Evolutionary conservation across 2,888 invertebrate genomes (phyloP).

Genomic region (Tetranychus truncatus): DNA sequence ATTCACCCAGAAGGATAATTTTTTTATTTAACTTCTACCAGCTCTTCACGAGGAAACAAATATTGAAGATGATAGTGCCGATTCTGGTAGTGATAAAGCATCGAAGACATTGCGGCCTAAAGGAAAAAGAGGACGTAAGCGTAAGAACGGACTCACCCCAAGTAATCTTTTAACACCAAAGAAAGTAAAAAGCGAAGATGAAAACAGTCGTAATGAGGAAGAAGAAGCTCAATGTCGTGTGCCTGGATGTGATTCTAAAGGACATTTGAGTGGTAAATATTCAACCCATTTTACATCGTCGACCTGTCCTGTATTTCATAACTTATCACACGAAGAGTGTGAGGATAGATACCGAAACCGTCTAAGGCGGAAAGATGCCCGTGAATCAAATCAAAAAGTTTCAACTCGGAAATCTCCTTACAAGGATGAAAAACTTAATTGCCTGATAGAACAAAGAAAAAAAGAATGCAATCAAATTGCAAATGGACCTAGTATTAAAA

Average conservation of each 20-base stretch:
- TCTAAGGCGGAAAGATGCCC: neutral
- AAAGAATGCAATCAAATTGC: constrained; percentile 12
- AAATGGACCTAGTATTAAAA: neutral
- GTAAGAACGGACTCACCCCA: neutral
- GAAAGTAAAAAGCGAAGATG: neutral
- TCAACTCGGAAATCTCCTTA: constrained; percentile 18
- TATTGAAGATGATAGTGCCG: neutral
- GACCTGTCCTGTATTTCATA: constrained; percentile 80
- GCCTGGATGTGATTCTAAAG: constrained; percentile 56
- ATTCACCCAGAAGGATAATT: too few species aligned
- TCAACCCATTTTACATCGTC: constrained; percentile 63
- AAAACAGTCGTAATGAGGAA: neutral
- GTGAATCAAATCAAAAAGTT: constrained; percentile 11
- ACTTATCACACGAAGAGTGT: constrained; percentile 54
- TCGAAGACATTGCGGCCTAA: neutral
- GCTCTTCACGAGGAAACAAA: neutral
- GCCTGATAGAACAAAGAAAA: neutral
- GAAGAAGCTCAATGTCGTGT: constrained; percentile 47
- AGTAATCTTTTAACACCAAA: neutral
- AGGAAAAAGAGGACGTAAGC: neutral
- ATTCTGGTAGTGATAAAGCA: neutral
- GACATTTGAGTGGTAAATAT: constrained; percentile 28
- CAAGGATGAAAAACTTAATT: constrained; percentile 14
- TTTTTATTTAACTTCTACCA: too few species aligned
- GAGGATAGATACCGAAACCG: constrained; percentile 31